phyloP scores from a whole-genome alignment of 2,888 invertebrate species.

The Xestia c-nigrum region DNA sequence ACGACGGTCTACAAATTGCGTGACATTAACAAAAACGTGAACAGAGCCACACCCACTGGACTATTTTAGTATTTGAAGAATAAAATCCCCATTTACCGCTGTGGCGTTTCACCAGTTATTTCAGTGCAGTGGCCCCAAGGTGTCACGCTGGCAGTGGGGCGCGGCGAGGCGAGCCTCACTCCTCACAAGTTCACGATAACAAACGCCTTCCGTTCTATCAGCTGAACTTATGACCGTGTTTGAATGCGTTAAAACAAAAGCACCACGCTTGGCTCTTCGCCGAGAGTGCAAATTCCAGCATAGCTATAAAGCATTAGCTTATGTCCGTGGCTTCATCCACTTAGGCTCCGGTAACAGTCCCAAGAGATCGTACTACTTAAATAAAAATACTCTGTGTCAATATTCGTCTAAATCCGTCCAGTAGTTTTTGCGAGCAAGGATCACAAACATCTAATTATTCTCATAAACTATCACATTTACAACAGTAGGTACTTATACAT shows the following conservation, averaged over 20 bases:
- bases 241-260: background rate
- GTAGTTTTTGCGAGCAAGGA: background rate
- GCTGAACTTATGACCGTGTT: background rate
- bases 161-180: slow-evolving; percentile 23
- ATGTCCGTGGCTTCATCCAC: background rate
- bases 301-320: background rate
- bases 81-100: slow-evolving; percentile 2
- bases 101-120: slow-evolving; percentile 39
- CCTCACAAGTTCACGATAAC: slow-evolving; percentile 35
- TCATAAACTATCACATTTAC: background rate
- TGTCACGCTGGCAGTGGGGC: slow-evolving; percentile 39
- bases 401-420: background rate
- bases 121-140: slow-evolving; percentile 64
- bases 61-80: slow-evolving; percentile 13
- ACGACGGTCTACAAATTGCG: background rate
- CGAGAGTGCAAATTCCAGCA: background rate
- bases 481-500: background rate
- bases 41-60: background rate
- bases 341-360: too few relatives aligned
- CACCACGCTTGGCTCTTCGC: background rate
- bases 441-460: background rate
- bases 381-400: background rate
- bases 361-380: background rate
- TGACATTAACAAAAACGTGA: background rate
- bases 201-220: slow-evolving; percentile 8